These are phyloP conservation scores for Laspeyria flexula DNA, from an alignment of 2,888 invertebrate genomes.

Conservation along the genomic window DNA sequence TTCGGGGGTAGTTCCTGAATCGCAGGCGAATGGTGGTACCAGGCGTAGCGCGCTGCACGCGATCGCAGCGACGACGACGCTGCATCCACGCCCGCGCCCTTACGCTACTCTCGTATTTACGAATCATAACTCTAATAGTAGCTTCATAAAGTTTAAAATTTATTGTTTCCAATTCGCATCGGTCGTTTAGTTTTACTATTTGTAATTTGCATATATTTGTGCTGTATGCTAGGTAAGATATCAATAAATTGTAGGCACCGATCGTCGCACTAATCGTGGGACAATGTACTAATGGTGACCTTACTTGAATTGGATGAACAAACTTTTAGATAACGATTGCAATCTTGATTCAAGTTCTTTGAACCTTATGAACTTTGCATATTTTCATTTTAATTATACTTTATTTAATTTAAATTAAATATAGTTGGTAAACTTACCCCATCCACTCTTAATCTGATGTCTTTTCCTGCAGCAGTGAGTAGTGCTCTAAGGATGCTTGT, in stretches of 20 bases:
- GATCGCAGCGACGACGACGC: constrained; percentile 59
- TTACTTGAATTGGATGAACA: constrained; percentile 17
- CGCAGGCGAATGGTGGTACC: constrained; percentile 81
- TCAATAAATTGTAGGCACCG: constrained; percentile 14
- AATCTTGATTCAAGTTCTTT: neutral
- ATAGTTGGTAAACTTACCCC: constrained; percentile 94
- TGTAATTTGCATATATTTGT: constrained; percentile 51
- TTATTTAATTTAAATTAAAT: no score
- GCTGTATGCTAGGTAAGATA: constrained; percentile 26
- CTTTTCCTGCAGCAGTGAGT: constrained; percentile 95
- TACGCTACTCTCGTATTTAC: constrained; percentile 51
- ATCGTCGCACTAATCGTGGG: constrained; percentile 27
- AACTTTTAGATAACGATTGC: constrained; percentile 11
- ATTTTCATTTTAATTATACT: no score
- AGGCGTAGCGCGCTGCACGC: constrained; percentile 79
- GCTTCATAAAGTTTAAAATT: constrained; percentile 60
- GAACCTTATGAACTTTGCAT: neutral
- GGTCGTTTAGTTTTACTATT: constrained; percentile 55
- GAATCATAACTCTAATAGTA: constrained; percentile 60
- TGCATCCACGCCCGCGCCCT: constrained; percentile 63
- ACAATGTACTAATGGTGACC: constrained; percentile 11
- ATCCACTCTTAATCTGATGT: constrained; percentile 94
- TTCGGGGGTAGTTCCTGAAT: constrained; percentile 74
- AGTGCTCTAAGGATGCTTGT: constrained; percentile 95
- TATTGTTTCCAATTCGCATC: constrained; percentile 50